Evolutionary conservation across 2,797 vertebrate genomes (phyloP), one percentile per base, ranked within the genome.

Genomic region (Falco rusticolus): DNA sequence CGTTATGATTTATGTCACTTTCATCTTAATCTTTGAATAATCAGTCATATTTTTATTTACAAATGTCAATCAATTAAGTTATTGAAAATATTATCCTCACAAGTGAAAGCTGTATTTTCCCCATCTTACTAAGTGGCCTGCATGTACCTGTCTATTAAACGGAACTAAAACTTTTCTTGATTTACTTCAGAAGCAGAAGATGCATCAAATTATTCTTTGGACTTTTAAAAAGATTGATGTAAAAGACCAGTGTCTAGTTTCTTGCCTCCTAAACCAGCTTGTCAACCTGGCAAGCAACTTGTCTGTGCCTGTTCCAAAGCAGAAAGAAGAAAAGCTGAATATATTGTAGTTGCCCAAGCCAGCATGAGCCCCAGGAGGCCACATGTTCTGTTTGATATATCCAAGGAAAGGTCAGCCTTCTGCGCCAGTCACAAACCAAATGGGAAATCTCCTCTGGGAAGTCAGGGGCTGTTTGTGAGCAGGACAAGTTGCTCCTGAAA

Each of bases 321-420:
- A 84, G 59, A 86, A 84, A 25, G 48, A 47, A 91, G 41, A 85
- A 63, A 79, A 85, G 34, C 19, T 79, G 71, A 85, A 88, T 84
- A 87, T 41, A 68, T 5, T 61, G 53, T 26, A 76, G 43, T 39
- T 90, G 59, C 41, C 57, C 31, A 14, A 95, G 90, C 76, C 70
- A 87, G 53, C 0, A 0, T 3, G 4, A 80, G 39, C 41, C 77
- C 63, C 8, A 0, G 45, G 74, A 92, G 79, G 59, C 71, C 16
- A 22, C 8, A 1, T 0, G 2, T 74, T 89, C 75, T 94, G 41
- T 83, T 71, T 87, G 80, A 65, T 75, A 80, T 84, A 88, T 87
- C 77, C 77, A 54, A 63, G 57, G 77, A 96, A 95, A 96, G 71
- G 84, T 95, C 89, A 89, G 34, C 13, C 41, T 89, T 63, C 78